These are phyloP conservation scores for Oncorhynchus masou DNA, from an alignment of 2,113 vertebrate genomes.

Conservation along the genomic window DNA sequence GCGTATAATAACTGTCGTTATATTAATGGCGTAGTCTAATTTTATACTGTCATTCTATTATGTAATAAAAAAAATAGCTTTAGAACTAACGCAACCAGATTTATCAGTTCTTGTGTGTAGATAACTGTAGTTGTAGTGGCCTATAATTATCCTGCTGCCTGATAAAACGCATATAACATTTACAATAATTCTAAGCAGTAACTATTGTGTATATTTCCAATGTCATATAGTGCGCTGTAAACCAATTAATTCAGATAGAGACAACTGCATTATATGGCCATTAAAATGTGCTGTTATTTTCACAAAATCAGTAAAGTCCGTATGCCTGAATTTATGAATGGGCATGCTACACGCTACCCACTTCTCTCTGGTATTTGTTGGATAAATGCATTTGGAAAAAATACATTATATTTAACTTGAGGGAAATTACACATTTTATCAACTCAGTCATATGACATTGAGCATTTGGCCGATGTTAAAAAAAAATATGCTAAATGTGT, in stretches of 20 bases:
- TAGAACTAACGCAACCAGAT: too few relatives aligned
- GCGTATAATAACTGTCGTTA: not conserved
- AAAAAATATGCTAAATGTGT: not conserved
- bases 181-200: too few relatives aligned
- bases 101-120: too few relatives aligned
- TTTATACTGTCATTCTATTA: too few relatives aligned
- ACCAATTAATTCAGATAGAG: too few relatives aligned
- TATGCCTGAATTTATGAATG: not conserved
- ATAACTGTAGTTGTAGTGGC: too few relatives aligned
- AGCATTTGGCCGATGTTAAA: not conserved
- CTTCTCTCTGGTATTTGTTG: not conserved
- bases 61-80: too few relatives aligned
- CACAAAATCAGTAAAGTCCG: not conserved
- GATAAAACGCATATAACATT: too few relatives aligned
- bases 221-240: too few relatives aligned
- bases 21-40: too few relatives aligned
- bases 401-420: not conserved
- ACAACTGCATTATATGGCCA: conserved; percentile 1
- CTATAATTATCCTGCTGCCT: too few relatives aligned
- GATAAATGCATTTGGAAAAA: not conserved
- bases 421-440: not conserved
- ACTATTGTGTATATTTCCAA: too few relatives aligned
- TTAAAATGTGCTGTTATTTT: not conserved
- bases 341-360: not conserved
- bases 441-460: not conserved